A percentile compares a stretch with the other conserved stretches of the same genome.
Conservation (phyloP, 1,140 invertebrate genomes). For the Hylyphantes graminicola region DNA sequence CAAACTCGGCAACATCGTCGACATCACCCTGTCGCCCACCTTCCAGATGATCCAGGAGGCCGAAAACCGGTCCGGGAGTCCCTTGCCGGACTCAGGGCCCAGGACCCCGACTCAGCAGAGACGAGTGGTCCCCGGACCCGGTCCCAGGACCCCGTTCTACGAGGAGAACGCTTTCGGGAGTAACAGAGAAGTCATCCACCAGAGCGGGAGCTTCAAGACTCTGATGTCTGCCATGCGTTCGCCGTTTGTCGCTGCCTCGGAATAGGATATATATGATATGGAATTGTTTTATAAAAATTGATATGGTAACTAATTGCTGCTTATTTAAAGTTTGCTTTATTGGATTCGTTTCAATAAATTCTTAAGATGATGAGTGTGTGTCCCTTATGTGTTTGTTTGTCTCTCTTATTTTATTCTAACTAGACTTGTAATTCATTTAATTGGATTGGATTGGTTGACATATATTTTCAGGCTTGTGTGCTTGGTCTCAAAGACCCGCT, state of each 20-base stretch:
- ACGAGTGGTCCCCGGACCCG: neutral
- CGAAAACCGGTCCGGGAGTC: conserved; percentile 38
- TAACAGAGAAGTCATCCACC: conserved; percentile 47
- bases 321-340: too few relatives aligned
- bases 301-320: too few relatives aligned
- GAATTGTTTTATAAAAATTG: too few relatives aligned
- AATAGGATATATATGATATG: neutral
- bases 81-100: neutral
- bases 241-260: neutral
- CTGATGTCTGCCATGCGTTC: conserved; percentile 39
- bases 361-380: too few relatives aligned
- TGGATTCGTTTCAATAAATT: too few relatives aligned
- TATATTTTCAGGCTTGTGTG: too few relatives aligned
- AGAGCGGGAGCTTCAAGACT: conserved; percentile 58
- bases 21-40: conserved; percentile 62
- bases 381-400: too few relatives aligned
- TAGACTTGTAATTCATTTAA: too few relatives aligned
- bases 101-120: conserved; percentile 20
- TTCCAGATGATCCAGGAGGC: conserved; percentile 61
- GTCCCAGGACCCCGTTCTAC: neutral
- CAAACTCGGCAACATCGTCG: conserved; percentile 50
- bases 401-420: too few relatives aligned
- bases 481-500: too few relatives aligned
- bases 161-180: conserved; percentile 48
- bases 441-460: too few relatives aligned